Base-by-base conservation (phyloP, 2,113 vertebrate species). In the Phrynocephalus versicolor region DNA sequence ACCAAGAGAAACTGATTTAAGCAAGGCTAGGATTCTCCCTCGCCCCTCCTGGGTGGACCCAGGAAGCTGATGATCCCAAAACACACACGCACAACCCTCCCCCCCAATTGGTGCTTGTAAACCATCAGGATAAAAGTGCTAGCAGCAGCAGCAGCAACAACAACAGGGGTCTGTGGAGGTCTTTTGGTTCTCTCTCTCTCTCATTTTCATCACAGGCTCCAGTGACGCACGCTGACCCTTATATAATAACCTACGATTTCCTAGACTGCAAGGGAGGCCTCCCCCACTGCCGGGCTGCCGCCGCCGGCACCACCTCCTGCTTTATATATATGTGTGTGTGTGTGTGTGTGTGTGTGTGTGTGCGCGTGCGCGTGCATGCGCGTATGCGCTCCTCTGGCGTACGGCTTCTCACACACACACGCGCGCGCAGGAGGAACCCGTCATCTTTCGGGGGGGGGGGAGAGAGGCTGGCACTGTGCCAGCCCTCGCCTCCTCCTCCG, bases 221-320 rank as follows among this genome's bases (percentile, higher is more conserved):
- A 88, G 89, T 96, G 95, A 96, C 92, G 92, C 93, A 95, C 83
- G 87, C 88, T 85, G 23, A n/a, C 77, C 95, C 94, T 95, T 94
- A 95, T 94, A 94, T 95, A 96, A 95, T 80, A 86, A 86, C 84
- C 81, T 82, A 91, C 92, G 84, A 94, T 92, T 94, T 95, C 95
- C 95, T 95, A 93, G 93, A 94, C 95, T 91, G 94, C 93, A 89
- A 85, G 67, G 76, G 79, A 79, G 95, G 93, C 90, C 90, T 90
- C 83, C 93, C 92, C 94, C 35, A 2, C 65, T 58, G 25, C 79
- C 27, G n/a, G 33, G 10, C 51, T 27, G 1, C 30, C 15, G n/a
- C 3, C 57, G 6, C 76, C 57, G n/a, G n/a, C 41, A 7, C 73
- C 73, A 14, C 55, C 23, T 18, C 51, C 18, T 16, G 39, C 41